Conservation (phyloP, 1,140 invertebrate genomes). For the Maniola jurtina region DNA sequence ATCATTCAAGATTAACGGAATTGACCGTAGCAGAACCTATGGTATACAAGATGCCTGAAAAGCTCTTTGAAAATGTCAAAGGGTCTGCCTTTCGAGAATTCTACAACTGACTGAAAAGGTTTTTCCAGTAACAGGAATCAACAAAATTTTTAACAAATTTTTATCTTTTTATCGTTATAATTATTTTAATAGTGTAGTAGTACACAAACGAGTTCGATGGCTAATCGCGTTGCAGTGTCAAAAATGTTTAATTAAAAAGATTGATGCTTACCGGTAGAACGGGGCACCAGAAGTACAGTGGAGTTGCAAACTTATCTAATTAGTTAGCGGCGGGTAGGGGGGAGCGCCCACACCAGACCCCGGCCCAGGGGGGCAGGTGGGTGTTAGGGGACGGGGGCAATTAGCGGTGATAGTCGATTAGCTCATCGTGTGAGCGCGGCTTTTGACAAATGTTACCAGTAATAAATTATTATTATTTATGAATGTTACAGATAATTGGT, state of each 20-base stretch:
- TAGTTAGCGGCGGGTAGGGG: conserved; percentile 57
- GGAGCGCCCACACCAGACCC: conserved; percentile 19
- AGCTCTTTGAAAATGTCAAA: no score
- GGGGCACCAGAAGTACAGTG: conserved; percentile 73
- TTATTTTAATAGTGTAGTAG: no score
- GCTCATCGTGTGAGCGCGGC: conserved; percentile 75
- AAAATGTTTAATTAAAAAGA: conserved; percentile 79
- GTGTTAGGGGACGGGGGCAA: conserved; percentile 57
- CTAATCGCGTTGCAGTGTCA: conserved; percentile 71
- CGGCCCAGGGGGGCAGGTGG: conserved; percentile 30
- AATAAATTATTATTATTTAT: conserved; percentile 76
- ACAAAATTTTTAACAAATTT: no score
- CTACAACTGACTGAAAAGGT: no score
- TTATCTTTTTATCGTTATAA: no score
- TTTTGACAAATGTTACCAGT: conserved; percentile 75
- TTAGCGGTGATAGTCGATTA: conserved; percentile 79
- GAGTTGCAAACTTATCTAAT: conserved; percentile 78
- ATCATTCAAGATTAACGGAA: no score
- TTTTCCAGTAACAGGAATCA: no score
- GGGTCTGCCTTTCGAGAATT: no score
- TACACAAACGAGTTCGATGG: conserved; percentile 64
- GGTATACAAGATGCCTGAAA: no score
- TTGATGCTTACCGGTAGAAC: conserved; percentile 75
- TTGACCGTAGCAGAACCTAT: no score
- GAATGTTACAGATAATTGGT: conserved; percentile 66